phyloP scores from a whole-genome alignment of 2,113 vertebrate genomes.

The Holacanthus passer region DNA sequence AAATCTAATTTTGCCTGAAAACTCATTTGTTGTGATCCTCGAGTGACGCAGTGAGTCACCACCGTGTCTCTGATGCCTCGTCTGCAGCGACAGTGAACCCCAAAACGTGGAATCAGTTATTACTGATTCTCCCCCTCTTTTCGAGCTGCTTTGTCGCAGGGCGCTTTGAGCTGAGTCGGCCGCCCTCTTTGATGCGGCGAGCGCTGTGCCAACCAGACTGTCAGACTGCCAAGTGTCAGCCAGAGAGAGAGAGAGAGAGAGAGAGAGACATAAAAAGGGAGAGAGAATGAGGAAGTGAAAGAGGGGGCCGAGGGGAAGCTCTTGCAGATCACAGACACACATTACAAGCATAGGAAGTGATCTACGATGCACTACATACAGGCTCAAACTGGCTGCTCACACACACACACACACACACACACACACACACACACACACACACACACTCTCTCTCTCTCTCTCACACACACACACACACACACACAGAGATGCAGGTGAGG shows the following conservation, averaged over 20 bases:
- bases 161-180: conserved; percentile 17
- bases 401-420: too few species aligned
- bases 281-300: neutral
- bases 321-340: neutral
- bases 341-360: neutral
- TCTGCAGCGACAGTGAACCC: too few species aligned
- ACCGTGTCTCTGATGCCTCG: too few species aligned
- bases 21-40: too few species aligned
- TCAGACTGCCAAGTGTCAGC: conserved; percentile 10
- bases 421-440: neutral
- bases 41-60: too few species aligned
- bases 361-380: neutral
- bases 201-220: conserved; percentile 19
- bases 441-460: too few species aligned
- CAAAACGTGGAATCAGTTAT: too few species aligned
- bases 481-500: neutral
- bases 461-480: neutral
- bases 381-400: neutral
- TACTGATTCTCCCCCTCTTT: neutral
- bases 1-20: too few species aligned
- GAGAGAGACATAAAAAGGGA: neutral
- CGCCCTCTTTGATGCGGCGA: neutral
- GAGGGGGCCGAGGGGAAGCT: neutral
- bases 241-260: too few species aligned
- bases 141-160: conserved; percentile 4